Percentiles rank a stretch among this genome's conserved stretches.
Conservation (phyloP, 2,888 invertebrate species). For the Crioceris asparagi region DNA sequence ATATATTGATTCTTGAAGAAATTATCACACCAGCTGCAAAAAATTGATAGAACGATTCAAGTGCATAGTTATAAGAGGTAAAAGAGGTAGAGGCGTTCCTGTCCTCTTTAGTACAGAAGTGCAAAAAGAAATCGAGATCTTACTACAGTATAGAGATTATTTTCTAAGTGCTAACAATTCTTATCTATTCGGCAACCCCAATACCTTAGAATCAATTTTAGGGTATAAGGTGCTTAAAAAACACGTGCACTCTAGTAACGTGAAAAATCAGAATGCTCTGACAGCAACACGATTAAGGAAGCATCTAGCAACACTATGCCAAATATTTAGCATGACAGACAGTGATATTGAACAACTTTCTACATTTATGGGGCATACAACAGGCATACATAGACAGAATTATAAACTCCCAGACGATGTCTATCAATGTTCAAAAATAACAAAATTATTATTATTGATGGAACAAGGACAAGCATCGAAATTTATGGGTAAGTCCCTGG, state of each 20-base stretch:
- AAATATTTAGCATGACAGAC: background rate
- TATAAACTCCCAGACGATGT: too few relatives aligned
- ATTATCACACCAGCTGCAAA: too few relatives aligned
- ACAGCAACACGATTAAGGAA: constrained; percentile 6
- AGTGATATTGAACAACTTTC: too few relatives aligned
- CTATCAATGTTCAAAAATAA: too few relatives aligned
- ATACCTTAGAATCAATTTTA: constrained; percentile 1
- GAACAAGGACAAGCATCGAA: too few relatives aligned
- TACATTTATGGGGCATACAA: too few relatives aligned
- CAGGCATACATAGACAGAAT: too few relatives aligned
- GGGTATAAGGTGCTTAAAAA: constrained; percentile 6
- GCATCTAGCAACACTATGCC: constrained; percentile 6
- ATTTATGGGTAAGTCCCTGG: too few relatives aligned
- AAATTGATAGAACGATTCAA: too few relatives aligned
- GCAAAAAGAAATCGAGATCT: constrained; percentile 4
- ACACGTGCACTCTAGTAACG: constrained; percentile 3
- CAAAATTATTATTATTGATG: too few relatives aligned
- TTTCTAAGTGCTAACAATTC: constrained; percentile 5
- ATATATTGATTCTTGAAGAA: too few relatives aligned
- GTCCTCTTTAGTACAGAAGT: background rate
- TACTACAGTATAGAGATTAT: constrained; percentile 4
- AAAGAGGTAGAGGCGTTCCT: background rate
- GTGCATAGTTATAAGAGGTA: too few relatives aligned
- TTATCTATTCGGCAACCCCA: constrained; percentile 5
- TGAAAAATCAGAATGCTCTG: constrained; percentile 4